Base-by-base conservation (phyloP, 2,797 vertebrate species). In the Enoplosus armatus region DNA sequence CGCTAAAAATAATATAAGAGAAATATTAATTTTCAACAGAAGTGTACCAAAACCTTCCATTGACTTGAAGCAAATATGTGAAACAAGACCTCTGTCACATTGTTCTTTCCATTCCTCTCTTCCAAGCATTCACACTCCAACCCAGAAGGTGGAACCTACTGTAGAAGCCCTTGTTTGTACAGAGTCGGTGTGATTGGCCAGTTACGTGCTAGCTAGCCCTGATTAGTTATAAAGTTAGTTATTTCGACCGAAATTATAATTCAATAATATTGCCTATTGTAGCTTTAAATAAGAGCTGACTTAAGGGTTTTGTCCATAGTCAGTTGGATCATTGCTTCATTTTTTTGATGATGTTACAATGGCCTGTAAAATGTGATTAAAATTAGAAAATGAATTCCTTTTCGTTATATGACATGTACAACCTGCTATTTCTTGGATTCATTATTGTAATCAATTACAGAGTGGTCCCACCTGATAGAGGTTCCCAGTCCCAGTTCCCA, bases 381-480 rank as follows among this genome's bases (percentile, higher is more conserved):
- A 39, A 12, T 39, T 39, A 27, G 12, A 54, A 29, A 55, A 20
- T 20, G 1, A 11, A 59, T 50, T 65, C 14, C 2, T 66, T 29
- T 16, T 27, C 8, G 35, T 41, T 9, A 41, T 47, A 1, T 4
- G n/a, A 26, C 10, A 29, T 5, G 18, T 60, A 8, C 2, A 16
- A 8, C 8, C 3, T 29, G 35, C 12, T 0, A 24, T n/a, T 59
- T 55, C 18, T 20, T 59, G 8, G 41, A 37, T 18, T 10, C 4
- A 35, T 50, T 8, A 18, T 8, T 8, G 53, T 1, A 37, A 15
- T 47, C 5, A 5, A 10, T 31, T 39, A 9, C 2, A 37, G 8
- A 71, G 5, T 29, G 59, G 18, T 37, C 77, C 70, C 54, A 95
- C 95, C 94, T 95, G 76, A 69, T 22, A 83, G 15, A 95, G 60